Evolutionary conservation across 2,113 vertebrate species (phyloP), one percentile per base, ranked within the genome.

Genomic region (Grammomys surdaster): DNA sequence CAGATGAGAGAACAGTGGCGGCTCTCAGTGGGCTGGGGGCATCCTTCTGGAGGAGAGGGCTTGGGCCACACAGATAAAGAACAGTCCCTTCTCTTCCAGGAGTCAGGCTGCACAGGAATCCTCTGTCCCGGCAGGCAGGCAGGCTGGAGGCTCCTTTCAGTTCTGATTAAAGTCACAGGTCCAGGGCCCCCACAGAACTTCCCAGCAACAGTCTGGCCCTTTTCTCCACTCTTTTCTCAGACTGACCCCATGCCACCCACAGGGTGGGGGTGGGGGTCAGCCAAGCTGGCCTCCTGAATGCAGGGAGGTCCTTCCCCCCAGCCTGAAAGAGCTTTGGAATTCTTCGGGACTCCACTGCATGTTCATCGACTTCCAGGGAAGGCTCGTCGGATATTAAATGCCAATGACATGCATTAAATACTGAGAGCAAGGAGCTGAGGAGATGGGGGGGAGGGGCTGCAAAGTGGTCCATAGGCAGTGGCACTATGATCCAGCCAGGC

Each of bases 31-130:
- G 85, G 98, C 93, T 95, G 97, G 98, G 98, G 95, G 98, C 98
- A 96, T 97, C 98, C 98, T 98, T 94, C 97, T 46, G 94, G 95
- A 98, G 98, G 98, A 98, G 98, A 97, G 98, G 99, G 98, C 98
- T 97, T 96, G 96, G 99, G 99, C 99, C 99, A 99, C 99, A 99
- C 99, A 99, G 99, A 99, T 99, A 99, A 99, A 99, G 99, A 98
- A 96, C 98, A 96, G 98, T 98, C 99, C 58, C 99, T 99, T 99
- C 98, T 99, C 99, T 98, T 98, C 51, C 96, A 97, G 90, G 95
- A 98, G 56, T 36, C 93, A 92, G 87, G 97, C 98, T 96, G 97
- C 96, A 97, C 97, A 89, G 98, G 98, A 98, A 98, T 98, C 98
- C 54, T 89, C 67, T 73, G 87, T 89, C 87, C 87, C 7, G 65